A percentile compares a stretch with the other conserved stretches of the same genome.
Evolutionary conservation across 2,113 vertebrate genomes (phyloP).

Genomic region (Silurus meridionalis): DNA sequence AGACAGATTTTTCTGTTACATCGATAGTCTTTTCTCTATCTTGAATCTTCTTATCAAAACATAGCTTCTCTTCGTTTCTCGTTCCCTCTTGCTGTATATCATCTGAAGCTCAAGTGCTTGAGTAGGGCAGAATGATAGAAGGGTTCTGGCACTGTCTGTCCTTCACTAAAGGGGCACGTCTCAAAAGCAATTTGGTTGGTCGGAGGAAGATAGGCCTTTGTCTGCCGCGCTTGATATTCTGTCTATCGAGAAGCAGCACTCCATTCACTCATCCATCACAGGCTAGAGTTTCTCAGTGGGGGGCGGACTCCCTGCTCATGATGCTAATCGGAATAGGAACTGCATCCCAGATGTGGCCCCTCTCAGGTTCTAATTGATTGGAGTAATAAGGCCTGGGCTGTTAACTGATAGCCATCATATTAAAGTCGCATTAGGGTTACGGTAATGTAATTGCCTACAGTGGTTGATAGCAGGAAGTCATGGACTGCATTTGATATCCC

Average conservation of each 20-base stretch:
- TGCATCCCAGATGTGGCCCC: conserved; percentile 36
- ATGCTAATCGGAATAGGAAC: conserved; percentile 35
- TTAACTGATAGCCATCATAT: conserved; percentile 56
- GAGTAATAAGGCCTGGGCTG: conserved; percentile 51
- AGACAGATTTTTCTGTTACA: neutral
- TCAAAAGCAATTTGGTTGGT: conserved; percentile 38
- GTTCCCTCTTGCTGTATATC: neutral
- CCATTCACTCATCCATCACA: neutral
- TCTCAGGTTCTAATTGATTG: conserved; percentile 53
- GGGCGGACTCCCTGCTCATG: conserved; percentile 18
- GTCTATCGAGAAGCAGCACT: conserved; percentile 23
- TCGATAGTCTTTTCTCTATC: neutral
- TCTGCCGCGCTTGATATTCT: neutral
- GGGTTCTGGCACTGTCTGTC: conserved; percentile 18
- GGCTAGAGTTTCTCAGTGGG: conserved; percentile 25
- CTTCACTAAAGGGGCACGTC: conserved; percentile 43
- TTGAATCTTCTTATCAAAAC: neutral
- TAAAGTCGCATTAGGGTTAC: conserved; percentile 51
- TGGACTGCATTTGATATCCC: conserved; percentile 25
- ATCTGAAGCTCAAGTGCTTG: conserved; percentile 18
- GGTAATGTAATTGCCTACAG: conserved; percentile 51
- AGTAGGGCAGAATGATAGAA: conserved; percentile 22
- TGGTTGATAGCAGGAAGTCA: conserved; percentile 43
- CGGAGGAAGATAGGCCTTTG: conserved; percentile 1
- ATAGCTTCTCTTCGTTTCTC: neutral